phyloP scores from a whole-genome alignment of 2,113 vertebrate species.

The Ursus arctos region DNA sequence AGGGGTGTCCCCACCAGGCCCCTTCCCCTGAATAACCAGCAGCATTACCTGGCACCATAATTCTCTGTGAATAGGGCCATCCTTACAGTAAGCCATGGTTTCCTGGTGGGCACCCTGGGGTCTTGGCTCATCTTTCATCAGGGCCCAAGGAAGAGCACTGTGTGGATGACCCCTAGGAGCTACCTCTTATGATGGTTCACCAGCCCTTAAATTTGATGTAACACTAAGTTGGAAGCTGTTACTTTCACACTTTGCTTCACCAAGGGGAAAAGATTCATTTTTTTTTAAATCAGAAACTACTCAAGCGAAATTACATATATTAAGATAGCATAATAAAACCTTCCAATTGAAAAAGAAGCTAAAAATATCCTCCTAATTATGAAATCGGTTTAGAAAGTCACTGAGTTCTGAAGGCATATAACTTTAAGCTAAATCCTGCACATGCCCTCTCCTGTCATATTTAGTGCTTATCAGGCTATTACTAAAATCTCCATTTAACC shows the following conservation, averaged over 20 bases:
- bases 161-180: rapidly evolving
- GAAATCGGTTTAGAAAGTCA: constrained; percentile 69
- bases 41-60: not conserved
- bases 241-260: not conserved
- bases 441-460: constrained; percentile 37
- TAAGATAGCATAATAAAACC: constrained; percentile 52
- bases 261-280: not conserved
- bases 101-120: not conserved
- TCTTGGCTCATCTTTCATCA: rapidly evolving
- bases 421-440: constrained; percentile 51
- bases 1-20: not conserved
- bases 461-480: constrained; percentile 46
- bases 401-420: constrained; percentile 67
- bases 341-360: constrained; percentile 75
- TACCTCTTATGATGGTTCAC: not conserved
- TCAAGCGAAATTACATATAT: constrained; percentile 54
- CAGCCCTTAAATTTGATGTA: rapidly evolving
- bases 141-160: not conserved
- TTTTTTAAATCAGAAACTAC: constrained; percentile 41
- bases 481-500: constrained; percentile 38
- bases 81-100: not conserved
- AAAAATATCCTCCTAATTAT: constrained; percentile 79
- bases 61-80: not conserved
- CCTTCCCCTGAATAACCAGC: not conserved
- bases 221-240: not conserved